phyloP scores from a whole-genome alignment of 2,888 invertebrate genomes.

The Ichneumon xanthorius region DNA sequence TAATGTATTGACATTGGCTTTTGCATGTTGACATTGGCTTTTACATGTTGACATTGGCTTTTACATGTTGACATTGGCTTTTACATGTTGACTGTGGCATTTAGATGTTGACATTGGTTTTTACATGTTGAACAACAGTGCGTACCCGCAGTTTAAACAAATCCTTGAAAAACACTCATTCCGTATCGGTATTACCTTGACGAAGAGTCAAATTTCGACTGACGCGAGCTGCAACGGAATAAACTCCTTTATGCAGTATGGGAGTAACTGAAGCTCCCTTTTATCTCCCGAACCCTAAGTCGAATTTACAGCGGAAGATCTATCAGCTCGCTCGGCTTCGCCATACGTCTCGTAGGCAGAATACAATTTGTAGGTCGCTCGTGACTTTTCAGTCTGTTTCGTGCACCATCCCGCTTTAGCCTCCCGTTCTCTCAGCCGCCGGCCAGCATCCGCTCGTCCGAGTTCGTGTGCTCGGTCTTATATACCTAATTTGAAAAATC shows the following conservation, averaged over 20 bases:
- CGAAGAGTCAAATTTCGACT: background rate
- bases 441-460: constrained; percentile 40
- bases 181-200: background rate
- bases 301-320: background rate
- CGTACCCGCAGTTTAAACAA: no score
- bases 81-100: no score
- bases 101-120: no score
- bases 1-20: no score
- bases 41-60: no score
- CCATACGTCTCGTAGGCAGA: background rate
- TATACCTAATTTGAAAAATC: constrained; percentile 64
- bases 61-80: no score
- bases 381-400: constrained; percentile 26
- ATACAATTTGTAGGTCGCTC: background rate
- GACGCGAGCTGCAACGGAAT: background rate
- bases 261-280: background rate
- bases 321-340: background rate
- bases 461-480: constrained; percentile 59
- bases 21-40: no score
- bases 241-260: background rate
- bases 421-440: background rate
- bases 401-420: constrained; percentile 14
- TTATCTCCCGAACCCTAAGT: background rate
- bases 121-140: no score
- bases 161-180: no score